Conservation (phyloP, 2,113 vertebrate species). For the Ramphastos sulfuratus region DNA sequence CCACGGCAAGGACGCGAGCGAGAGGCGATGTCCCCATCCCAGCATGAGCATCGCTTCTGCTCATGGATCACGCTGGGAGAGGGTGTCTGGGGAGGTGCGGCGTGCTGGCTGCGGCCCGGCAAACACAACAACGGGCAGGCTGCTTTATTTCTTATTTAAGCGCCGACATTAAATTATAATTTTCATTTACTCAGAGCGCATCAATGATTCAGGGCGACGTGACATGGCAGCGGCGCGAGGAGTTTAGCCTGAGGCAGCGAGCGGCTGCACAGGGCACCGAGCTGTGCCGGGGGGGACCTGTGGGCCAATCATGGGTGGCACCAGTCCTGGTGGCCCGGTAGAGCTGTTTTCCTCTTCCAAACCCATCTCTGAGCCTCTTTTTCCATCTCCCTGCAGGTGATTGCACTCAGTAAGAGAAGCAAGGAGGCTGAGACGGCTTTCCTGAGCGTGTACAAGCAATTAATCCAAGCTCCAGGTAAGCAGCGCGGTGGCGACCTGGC, state of each 20-base stretch:
- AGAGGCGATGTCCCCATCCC: background rate
- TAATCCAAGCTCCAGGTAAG: slow-evolving; percentile 97
- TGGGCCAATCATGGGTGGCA: rapidly evolving
- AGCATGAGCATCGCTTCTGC: rapidly evolving
- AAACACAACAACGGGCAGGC: background rate
- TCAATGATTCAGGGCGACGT: slow-evolving; percentile 53
- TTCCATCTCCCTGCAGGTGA: slow-evolving; percentile 82
- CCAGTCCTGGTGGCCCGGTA: rapidly evolving
- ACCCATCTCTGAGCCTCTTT: background rate
- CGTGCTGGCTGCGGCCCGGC: rapidly evolving
- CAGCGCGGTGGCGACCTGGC: slow-evolving; percentile 26
- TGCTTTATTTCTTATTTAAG: slow-evolving; percentile 71
- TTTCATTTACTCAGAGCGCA: slow-evolving; percentile 65
- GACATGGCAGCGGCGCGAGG: background rate
- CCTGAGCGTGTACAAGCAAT: slow-evolving; percentile 94
- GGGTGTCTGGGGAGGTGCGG: background rate
- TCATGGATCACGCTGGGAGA: background rate
- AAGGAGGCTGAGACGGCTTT: slow-evolving; percentile 96
- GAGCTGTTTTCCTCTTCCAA: rapidly evolving
- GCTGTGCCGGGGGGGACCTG: rapidly evolving
- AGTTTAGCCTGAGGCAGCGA: slow-evolving; percentile 8
- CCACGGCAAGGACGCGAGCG: background rate
- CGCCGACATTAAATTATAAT: slow-evolving; percentile 62
- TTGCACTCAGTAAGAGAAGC: slow-evolving; percentile 95
- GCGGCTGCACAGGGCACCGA: background rate